Conservation (phyloP, 2,888 invertebrate genomes). For the Caradrina kadenii region DNA sequence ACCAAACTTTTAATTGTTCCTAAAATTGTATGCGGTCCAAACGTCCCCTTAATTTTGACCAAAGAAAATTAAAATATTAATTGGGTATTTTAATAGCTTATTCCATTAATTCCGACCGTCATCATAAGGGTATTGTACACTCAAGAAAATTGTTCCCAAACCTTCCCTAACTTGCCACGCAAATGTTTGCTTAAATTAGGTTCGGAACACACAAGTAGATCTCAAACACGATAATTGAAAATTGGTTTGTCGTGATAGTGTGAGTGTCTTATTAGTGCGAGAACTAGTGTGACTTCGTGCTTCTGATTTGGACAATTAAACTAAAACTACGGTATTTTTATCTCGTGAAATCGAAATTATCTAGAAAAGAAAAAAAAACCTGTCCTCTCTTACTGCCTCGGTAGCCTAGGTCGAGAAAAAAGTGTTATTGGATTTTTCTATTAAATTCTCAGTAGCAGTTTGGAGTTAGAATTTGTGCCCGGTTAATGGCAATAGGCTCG, state of each 20-base stretch:
- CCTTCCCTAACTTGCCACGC: not conserved
- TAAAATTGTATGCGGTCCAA: conserved; percentile 1
- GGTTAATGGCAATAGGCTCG: too few relatives aligned
- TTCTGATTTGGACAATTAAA: not conserved
- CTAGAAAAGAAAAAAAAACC: too few relatives aligned
- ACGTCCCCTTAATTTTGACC: not conserved
- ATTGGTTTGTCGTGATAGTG: conserved; percentile 12
- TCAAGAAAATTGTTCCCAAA: conserved; percentile 10
- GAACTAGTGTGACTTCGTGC: not conserved
- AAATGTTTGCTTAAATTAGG: conserved; percentile 19
- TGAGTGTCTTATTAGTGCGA: not conserved
- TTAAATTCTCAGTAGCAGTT: too few relatives aligned
- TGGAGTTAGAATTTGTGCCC: too few relatives aligned
- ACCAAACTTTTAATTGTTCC: not conserved
- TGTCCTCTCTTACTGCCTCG: too few relatives aligned
- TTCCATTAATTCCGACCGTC: conserved; percentile 1
- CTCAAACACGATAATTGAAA: conserved; percentile 6
- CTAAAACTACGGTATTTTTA: too few relatives aligned
- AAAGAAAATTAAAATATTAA: conserved; percentile 14
- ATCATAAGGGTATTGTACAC: not conserved
- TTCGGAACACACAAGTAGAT: conserved; percentile 7
- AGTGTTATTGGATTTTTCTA: too few relatives aligned
- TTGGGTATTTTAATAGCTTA: not conserved
- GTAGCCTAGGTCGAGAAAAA: too few relatives aligned
- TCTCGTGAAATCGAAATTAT: too few relatives aligned